Evolutionary conservation across 2,113 vertebrate species (phyloP).

Genomic region (Scatophagus argus): DNA sequence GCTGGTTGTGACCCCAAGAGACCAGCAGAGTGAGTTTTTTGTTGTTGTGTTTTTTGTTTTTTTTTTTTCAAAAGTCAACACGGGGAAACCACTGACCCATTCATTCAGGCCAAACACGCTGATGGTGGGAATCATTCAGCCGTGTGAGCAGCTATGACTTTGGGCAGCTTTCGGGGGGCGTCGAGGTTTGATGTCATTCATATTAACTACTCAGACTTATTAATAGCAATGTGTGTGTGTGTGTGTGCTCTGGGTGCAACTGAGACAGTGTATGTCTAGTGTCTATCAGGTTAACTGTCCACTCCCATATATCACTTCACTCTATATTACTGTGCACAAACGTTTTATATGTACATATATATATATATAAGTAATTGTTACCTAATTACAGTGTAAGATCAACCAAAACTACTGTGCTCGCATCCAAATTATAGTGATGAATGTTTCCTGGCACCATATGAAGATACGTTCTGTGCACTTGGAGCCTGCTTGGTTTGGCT

Average conservation of each 20-base stretch:
- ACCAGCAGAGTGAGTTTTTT: slow-evolving; percentile 4
- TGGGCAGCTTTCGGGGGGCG: slow-evolving; percentile 39
- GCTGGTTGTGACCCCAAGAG: slow-evolving; percentile 45
- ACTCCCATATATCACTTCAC: slow-evolving; percentile 3
- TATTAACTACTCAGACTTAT: slow-evolving; percentile 29
- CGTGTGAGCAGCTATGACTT: slow-evolving; percentile 15
- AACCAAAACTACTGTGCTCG: slow-evolving; percentile 19
- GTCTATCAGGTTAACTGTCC: not conserved
- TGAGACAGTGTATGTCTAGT: not conserved
- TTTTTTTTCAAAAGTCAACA: too few relatives aligned
- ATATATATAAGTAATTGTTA: slow-evolving; percentile 20
- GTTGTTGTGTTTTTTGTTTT: too few relatives aligned
- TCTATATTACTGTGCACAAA: not conserved
- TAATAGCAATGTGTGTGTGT: not conserved
- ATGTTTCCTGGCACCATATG: slow-evolving; percentile 48
- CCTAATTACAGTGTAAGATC: slow-evolving; percentile 31
- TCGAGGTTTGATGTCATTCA: slow-evolving; percentile 35
- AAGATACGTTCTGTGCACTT: slow-evolving; percentile 26
- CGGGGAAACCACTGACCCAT: slow-evolving; percentile 32
- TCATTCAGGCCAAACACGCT: slow-evolving; percentile 55
- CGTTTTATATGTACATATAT: slow-evolving; percentile 1
- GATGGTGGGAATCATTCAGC: slow-evolving; percentile 50
- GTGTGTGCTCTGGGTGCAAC: not conserved
- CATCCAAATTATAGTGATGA: slow-evolving; percentile 45
- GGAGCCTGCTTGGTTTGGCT: slow-evolving; percentile 42